phyloP scores from a whole-genome alignment of 1,140 invertebrate species.

The Philotrypesis tridentata region DNA sequence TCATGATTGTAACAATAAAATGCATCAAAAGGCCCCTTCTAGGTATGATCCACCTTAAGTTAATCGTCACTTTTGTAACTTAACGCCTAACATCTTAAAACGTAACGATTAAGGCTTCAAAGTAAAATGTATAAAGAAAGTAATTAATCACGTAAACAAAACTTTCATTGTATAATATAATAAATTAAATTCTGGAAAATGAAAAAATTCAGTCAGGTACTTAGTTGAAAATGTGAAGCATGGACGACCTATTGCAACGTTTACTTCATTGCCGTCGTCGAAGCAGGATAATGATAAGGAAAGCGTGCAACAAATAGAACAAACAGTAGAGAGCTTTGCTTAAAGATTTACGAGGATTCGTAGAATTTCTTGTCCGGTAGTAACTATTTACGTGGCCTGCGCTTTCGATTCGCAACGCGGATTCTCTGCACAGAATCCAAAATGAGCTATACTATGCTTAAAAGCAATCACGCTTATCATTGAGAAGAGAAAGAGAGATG shows the following conservation, averaged over 20 bases:
- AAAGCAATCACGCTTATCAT: constrained; percentile 50
- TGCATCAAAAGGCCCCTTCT: too few relatives aligned
- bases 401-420: constrained; percentile 8
- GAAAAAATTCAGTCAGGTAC: too few relatives aligned
- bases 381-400: constrained; percentile 23
- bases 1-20: too few relatives aligned
- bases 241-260: neutral
- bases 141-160: too few relatives aligned
- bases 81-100: too few relatives aligned
- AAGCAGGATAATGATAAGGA: constrained; percentile 1
- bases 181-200: too few relatives aligned
- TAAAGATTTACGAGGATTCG: constrained; percentile 47
- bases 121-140: too few relatives aligned
- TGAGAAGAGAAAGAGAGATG: constrained; percentile 28
- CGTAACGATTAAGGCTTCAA: too few relatives aligned
- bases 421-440: constrained; percentile 31
- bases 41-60: too few relatives aligned
- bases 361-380: constrained; percentile 34
- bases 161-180: too few relatives aligned
- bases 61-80: too few relatives aligned
- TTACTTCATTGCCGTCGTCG: neutral
- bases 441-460: constrained; percentile 51
- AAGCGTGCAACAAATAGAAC: neutral
- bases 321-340: neutral
- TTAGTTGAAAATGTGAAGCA: neutral